Evolutionary conservation across 1,140 invertebrate genomes (phyloP).

Genomic region (Theocolax elegans): DNA sequence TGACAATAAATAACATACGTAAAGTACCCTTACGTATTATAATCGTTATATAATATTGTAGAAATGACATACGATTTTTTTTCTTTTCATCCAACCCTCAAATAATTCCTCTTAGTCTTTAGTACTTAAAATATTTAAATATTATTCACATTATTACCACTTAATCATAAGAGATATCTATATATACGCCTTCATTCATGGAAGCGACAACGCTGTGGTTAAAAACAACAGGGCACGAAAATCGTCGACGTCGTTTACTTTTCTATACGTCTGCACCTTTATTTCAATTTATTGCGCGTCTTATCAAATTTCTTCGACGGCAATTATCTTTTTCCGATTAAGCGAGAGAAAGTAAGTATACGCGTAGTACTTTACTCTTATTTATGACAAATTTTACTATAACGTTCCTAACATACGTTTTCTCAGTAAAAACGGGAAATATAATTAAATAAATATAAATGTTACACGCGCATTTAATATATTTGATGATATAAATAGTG

Average conservation of each 20-base stretch:
- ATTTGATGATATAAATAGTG: too few species aligned
- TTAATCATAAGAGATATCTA: slow-evolving; percentile 12
- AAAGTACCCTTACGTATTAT: slow-evolving; percentile 34
- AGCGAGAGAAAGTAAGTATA: too few species aligned
- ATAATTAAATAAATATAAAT: too few species aligned
- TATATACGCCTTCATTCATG: neutral
- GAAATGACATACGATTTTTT: slow-evolving; percentile 44
- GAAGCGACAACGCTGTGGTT: neutral
- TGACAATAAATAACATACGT: slow-evolving; percentile 55
- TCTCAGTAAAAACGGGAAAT: too few species aligned
- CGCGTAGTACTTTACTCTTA: too few species aligned
- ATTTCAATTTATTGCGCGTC: too few species aligned
- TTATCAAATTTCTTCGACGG: too few species aligned
- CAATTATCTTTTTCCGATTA: too few species aligned
- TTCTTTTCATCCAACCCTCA: neutral
- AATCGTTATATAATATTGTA: slow-evolving; percentile 41
- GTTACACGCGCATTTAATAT: too few species aligned
- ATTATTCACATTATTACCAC: slow-evolving; percentile 46
- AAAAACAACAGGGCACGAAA: neutral
- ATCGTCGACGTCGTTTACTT: too few species aligned
- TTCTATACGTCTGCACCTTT: neutral
- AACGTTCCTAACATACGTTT: too few species aligned
- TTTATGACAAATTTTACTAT: too few species aligned
- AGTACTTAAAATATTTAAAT: slow-evolving; percentile 24
- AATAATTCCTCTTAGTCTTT: slow-evolving; percentile 20